Evolutionary conservation across 2,113 vertebrate species (phyloP).

Genomic region (Litocranius walleri): DNA sequence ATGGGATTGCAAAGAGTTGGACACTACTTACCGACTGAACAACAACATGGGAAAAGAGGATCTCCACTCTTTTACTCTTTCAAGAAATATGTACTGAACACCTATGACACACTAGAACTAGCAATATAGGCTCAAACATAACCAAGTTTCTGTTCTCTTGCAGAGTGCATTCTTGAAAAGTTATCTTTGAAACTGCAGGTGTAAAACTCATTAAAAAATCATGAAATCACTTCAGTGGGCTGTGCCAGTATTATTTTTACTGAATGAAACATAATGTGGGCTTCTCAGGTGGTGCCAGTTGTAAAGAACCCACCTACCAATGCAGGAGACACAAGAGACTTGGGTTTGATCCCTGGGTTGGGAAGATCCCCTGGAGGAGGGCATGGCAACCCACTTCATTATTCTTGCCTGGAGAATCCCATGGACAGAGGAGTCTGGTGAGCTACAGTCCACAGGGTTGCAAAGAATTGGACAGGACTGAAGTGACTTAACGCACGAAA

Average conservation of each 20-base stretch:
- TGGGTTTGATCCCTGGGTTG: fast-evolving
- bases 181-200: background rate
- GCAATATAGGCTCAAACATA: background rate
- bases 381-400: background rate
- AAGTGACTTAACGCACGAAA: background rate
- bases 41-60: background rate
- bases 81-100: background rate
- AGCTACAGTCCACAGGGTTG: background rate
- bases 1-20: background rate
- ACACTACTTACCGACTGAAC: background rate
- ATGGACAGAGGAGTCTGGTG: background rate
- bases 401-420: background rate
- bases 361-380: background rate
- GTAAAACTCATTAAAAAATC: background rate
- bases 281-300: background rate
- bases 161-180: background rate
- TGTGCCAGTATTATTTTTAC: background rate
- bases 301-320: background rate
- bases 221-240: background rate
- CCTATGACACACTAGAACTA: background rate
- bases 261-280: background rate
- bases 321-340: background rate
- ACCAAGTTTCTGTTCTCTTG: background rate
- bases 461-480: background rate
- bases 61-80: background rate